phyloP scores from a whole-genome alignment of 1,140 invertebrate genomes.

The Panagrolaimus sp. region DNA sequence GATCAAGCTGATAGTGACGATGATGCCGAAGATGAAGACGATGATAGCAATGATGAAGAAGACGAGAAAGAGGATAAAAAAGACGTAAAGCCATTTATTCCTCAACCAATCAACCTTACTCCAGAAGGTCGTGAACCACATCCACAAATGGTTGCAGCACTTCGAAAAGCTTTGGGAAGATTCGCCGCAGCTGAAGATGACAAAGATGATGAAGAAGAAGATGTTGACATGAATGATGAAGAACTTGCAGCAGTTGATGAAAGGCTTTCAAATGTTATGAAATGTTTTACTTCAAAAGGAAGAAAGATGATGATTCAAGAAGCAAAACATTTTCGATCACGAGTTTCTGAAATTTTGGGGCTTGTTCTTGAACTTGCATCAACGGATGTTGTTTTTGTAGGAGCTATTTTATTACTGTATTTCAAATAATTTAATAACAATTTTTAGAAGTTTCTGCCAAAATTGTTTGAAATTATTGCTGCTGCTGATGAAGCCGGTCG shows the following conservation, averaged over 20 bases:
- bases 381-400: slow-evolving; percentile 15
- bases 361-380: neutral
- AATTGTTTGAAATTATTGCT: neutral
- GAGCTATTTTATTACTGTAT: neutral
- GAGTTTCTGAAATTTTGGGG: neutral
- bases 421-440: neutral
- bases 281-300: neutral
- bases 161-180: slow-evolving; percentile 24
- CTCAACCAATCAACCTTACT: too few relatives aligned
- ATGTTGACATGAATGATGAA: slow-evolving; percentile 24
- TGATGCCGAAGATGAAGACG: slow-evolving; percentile 17
- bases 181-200: slow-evolving; percentile 1
- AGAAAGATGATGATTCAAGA: slow-evolving; percentile 8
- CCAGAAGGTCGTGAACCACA: too few relatives aligned
- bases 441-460: neutral
- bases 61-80: neutral
- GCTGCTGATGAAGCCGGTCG: neutral
- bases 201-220: slow-evolving; percentile 8
- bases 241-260: slow-evolving; percentile 18
- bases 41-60: slow-evolving; percentile 18
- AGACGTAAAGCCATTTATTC: neutral
- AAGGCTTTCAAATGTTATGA: neutral
- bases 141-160: slow-evolving; percentile 14
- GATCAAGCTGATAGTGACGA: slow-evolving; percentile 11
- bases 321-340: neutral